These are phyloP conservation scores for Cyaniris semiargus DNA, from an alignment of 2,888 invertebrate genomes.

Conservation along the genomic window DNA sequence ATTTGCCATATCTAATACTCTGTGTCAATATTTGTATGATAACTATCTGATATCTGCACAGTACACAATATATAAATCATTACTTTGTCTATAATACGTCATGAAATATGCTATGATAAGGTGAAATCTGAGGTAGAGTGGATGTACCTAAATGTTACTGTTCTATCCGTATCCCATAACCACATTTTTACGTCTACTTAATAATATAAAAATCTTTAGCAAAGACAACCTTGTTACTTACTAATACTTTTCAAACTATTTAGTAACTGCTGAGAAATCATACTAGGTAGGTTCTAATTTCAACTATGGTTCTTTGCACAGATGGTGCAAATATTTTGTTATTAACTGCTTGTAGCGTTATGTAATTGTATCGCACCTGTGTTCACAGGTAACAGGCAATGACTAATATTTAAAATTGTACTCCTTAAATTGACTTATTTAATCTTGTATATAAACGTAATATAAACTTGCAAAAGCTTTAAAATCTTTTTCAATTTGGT, in stretches of 20 bases:
- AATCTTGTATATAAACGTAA: no score
- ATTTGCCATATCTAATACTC: background rate
- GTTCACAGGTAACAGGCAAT: background rate
- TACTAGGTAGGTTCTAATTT: background rate
- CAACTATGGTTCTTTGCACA: background rate
- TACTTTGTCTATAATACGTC: background rate
- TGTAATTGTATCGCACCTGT: background rate
- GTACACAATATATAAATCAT: background rate
- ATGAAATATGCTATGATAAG: background rate
- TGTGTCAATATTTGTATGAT: background rate
- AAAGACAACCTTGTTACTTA: no score
- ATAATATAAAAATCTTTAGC: background rate
- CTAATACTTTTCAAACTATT: background rate
- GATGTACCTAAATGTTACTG: background rate
- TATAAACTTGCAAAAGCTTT: background rate
- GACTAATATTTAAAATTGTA: background rate
- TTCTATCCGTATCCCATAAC: background rate
- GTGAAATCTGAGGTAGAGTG: background rate
- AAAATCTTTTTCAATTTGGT: background rate
- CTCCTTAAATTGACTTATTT: no score
- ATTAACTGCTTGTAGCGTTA: background rate
- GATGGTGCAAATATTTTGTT: background rate
- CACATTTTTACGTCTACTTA: background rate
- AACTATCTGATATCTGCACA: background rate
- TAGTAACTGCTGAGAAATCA: background rate